Conservation (phyloP, 2,797 vertebrate species). For the Diplodus puntazzo region DNA sequence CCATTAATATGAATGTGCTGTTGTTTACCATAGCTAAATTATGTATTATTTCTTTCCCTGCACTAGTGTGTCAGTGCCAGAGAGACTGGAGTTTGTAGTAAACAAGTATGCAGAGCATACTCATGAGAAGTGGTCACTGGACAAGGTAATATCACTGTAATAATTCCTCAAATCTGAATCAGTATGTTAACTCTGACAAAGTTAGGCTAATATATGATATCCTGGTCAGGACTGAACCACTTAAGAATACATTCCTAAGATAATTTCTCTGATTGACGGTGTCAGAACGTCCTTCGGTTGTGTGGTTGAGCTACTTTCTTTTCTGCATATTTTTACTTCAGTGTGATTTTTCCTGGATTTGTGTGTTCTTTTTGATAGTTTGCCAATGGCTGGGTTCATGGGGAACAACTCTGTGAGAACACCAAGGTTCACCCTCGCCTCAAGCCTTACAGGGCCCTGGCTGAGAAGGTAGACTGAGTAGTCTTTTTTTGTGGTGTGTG, state of each 20-base stretch:
- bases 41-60: constrained; percentile 31
- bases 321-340: constrained; percentile 11
- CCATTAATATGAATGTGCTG: background rate
- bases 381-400: constrained; percentile 94
- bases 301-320: constrained; percentile 28
- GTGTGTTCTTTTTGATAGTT: constrained; percentile 84
- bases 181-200: constrained; percentile 8
- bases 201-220: constrained; percentile 17
- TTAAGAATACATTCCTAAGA: constrained; percentile 7
- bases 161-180: constrained; percentile 24
- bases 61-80: constrained; percentile 90
- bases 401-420: constrained; percentile 93
- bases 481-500: constrained; percentile 10
- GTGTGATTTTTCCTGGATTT: constrained; percentile 33
- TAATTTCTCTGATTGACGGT: constrained; percentile 2
- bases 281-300: constrained; percentile 30
- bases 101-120: constrained; percentile 97
- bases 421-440: constrained; percentile 94
- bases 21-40: background rate
- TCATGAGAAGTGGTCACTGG: constrained; percentile 97
- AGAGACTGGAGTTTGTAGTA: constrained; percentile 93
- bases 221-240: constrained; percentile 8
- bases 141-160: constrained; percentile 89
- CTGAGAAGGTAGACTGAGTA: constrained; percentile 90
- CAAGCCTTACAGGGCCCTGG: constrained; percentile 94